Base-by-base conservation (phyloP, 2,113 vertebrate genomes). In the Pangasianodon hypophthalmus region DNA sequence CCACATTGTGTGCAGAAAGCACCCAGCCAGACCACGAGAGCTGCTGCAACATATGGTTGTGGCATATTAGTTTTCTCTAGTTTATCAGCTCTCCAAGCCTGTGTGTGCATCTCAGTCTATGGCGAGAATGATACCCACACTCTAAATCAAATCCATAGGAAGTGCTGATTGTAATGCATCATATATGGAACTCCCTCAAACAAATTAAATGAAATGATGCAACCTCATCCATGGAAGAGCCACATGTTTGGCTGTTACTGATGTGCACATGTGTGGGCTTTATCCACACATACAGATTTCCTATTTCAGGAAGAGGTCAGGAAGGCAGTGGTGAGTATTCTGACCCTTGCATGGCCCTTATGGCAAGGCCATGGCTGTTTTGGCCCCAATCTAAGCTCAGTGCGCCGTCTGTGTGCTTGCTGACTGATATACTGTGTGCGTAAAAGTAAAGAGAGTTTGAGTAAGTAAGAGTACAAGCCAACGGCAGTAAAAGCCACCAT, bases 351-450 rank as follows among this genome's bases (percentile, higher is more conserved):
- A 13, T 91, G 90, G 90, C 62, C 87, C 62, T 83, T 90, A 50
- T 86, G 83, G 29, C 73, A 80, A 67, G 90, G 90, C 84, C 86
- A 87, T 87, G 80, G 10, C 75, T 62, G 60, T 69, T 86, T 88
- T 92, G 37, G 62, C 37, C 46, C 16, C 56, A 60, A 58, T 69
- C 85, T 26, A 41, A 21, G 71, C 75, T 48, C 77, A 77, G 37
- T 21, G 46, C n/a, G 29, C 54, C 11, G 79, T 85, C 87, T 85
- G 81, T 86, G 84, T 89, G 90, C 88, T 88, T 85, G 92, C 84
- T 91, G 93, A 94, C 90, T 95, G 94, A 95, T 93, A 92, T 94
- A 94, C 85, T 92, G 89, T 89, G 90, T 92, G 90, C 92, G 92
- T 95, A 91, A 94, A 95, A 94, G 91, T 92, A 91, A 94, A 93